A percentile compares a stretch with the other conserved stretches of the same genome.
Evolutionary conservation across 2,888 invertebrate genomes (phyloP).

Genomic region (Digitonthophagus gazella): DNA sequence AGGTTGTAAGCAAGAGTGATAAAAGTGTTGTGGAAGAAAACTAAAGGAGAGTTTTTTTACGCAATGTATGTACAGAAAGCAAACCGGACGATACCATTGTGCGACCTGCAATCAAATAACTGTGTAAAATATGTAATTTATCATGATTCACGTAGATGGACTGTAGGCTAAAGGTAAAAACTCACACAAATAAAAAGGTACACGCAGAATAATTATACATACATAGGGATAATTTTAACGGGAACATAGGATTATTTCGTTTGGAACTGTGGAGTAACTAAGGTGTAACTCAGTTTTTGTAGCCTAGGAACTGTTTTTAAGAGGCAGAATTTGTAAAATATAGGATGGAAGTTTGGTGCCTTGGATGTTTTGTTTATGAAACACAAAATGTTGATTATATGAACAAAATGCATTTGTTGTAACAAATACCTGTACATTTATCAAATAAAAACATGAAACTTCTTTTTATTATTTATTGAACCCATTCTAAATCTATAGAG

Average conservation of each 20-base stretch:
- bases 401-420: constrained; percentile 50
- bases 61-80: neutral
- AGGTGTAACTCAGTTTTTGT: constrained; percentile 30
- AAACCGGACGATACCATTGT: constrained; percentile 38
- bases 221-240: constrained; percentile 23
- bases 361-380: constrained; percentile 51
- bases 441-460: constrained; percentile 34
- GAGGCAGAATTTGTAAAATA: constrained; percentile 45
- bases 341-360: constrained; percentile 50
- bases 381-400: constrained; percentile 44
- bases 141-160: constrained; percentile 20
- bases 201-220: constrained; percentile 18
- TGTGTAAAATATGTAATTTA: constrained; percentile 49
- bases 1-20: neutral
- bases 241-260: constrained; percentile 17
- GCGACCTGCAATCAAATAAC: constrained; percentile 52
- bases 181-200: constrained; percentile 29
- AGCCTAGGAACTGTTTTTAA: constrained; percentile 42
- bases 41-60: constrained; percentile 3
- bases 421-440: constrained; percentile 50
- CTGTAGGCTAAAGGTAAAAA: constrained; percentile 24
- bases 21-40: neutral
- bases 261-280: constrained; percentile 12
- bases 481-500: too few relatives aligned
- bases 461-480: neutral